phyloP scores from a whole-genome alignment of 2,113 vertebrate species.

The Chloropsis hardwickii region DNA sequence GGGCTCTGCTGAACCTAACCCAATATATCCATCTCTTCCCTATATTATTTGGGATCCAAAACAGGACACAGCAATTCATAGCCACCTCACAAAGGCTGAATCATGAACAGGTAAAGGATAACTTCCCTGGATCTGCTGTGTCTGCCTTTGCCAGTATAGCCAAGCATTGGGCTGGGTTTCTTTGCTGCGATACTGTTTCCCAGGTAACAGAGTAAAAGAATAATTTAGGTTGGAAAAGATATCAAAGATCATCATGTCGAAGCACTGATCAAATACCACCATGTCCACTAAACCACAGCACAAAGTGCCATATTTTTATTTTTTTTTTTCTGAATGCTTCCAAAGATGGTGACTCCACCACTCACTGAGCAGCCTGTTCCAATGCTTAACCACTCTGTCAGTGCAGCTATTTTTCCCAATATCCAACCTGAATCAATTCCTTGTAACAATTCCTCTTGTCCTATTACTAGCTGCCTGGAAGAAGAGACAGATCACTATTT shows the following conservation, averaged over 20 bases:
- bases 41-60: not conserved
- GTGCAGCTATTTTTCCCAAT: not conserved
- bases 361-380: not conserved
- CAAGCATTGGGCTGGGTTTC: not conserved
- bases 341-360: not conserved
- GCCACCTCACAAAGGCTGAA: not conserved
- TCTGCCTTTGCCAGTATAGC: not conserved
- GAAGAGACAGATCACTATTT: not conserved
- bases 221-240: not conserved
- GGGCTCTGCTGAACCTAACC: not conserved
- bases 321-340: not conserved
- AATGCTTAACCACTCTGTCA: not conserved
- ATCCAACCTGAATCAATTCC: not conserved
- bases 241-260: not conserved
- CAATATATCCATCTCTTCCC: not conserved
- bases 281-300: not conserved
- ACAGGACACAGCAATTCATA: not conserved
- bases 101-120: not conserved
- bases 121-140: not conserved
- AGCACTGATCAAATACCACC: not conserved
- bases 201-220: not conserved
- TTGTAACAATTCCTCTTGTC: not conserved
- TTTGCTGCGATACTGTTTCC: not conserved
- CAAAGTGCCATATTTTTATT: fast-evolving
- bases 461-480: not conserved